These are phyloP conservation scores for Smittia sp. DNA, from an alignment of 2,888 invertebrate genomes.

Conservation along the genomic window DNA sequence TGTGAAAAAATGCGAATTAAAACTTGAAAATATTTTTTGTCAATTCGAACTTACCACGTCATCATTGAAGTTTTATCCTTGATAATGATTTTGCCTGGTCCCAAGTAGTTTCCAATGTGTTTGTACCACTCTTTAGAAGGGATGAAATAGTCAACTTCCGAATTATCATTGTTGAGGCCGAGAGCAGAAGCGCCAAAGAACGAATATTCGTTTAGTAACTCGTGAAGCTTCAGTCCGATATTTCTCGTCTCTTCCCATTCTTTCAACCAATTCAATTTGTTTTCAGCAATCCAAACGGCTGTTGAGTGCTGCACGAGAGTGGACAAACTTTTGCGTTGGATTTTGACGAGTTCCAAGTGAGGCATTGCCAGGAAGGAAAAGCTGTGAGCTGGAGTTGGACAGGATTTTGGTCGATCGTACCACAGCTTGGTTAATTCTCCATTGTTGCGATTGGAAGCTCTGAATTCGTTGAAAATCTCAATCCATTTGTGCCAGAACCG, in stretches of 20 bases:
- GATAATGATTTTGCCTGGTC: too few relatives aligned
- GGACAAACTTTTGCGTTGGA: background rate
- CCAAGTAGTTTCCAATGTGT: too few relatives aligned
- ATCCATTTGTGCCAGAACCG: background rate
- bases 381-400: background rate
- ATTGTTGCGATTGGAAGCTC: background rate
- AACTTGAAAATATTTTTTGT: too few relatives aligned
- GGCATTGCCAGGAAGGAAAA: background rate
- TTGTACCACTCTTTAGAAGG: background rate
- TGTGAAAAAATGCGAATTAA: too few relatives aligned
- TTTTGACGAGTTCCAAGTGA: background rate
- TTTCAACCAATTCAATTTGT: background rate
- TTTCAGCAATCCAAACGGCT: background rate
- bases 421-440: background rate
- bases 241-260: background rate
- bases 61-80: too few relatives aligned
- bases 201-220: background rate
- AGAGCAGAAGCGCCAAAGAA: background rate
- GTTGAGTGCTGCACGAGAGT: background rate
- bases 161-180: background rate
- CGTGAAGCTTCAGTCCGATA: background rate
- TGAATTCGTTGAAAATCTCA: background rate
- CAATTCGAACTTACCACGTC: too few relatives aligned
- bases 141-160: background rate
- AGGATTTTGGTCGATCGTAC: background rate